Conservation (phyloP, 64 coral and sea anemone genomes). For the Trachythela sp. region DNA sequence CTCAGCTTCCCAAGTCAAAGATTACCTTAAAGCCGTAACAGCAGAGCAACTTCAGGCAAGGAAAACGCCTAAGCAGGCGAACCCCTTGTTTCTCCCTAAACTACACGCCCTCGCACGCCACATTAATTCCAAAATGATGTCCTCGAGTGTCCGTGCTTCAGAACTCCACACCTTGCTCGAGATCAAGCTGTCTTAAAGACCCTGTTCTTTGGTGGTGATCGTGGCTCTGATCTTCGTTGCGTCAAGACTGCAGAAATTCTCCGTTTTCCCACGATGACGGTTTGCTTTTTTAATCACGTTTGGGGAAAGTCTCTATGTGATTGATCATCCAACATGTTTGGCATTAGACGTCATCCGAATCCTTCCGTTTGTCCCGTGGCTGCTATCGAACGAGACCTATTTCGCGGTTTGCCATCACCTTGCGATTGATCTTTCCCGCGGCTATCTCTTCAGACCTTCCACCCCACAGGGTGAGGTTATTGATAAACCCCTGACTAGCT, state of each 20-base stretch:
- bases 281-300: constrained; percentile 30
- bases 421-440: not conserved
- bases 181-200: constrained; percentile 41
- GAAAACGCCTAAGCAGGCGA: constrained; percentile 23
- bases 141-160: not conserved
- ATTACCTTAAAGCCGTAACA: too few species aligned
- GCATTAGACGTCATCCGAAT: constrained; percentile 26
- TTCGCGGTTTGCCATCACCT: not conserved
- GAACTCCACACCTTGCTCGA: not conserved
- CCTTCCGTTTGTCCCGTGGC: not conserved
- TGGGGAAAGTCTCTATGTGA: constrained; percentile 30
- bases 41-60: constrained; percentile 38
- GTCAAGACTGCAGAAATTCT: not conserved
- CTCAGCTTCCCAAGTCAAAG: not conserved
- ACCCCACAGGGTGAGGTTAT: not conserved
- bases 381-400: not conserved
- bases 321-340: constrained; percentile 39
- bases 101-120: not conserved
- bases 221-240: constrained; percentile 6
- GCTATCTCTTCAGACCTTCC: not conserved
- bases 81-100: constrained; percentile 37
- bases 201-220: constrained; percentile 20
- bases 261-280: constrained; percentile 27
- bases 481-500: not conserved
- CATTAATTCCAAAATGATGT: not conserved